Base-by-base conservation (phyloP, 2,113 vertebrate species). In the Axis porcinus region DNA sequence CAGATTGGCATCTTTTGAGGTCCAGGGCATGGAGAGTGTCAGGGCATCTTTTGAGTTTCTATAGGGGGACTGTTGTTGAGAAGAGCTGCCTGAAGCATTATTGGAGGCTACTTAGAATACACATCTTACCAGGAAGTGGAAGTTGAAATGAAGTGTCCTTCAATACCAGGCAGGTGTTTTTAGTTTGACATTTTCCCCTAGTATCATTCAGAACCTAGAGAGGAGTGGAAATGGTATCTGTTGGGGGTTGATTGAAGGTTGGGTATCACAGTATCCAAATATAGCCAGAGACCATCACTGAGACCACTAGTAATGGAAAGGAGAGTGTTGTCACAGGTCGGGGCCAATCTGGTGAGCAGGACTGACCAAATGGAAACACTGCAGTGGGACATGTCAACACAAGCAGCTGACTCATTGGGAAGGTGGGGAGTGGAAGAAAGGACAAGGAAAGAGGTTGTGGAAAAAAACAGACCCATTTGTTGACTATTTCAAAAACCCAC, bases 21-120 rank as follows among this genome's bases (percentile, higher is more conserved):
- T 76, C 15, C 3, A 74, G 28, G 27, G 2, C 52, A 60, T n/a
- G 45, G 86, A 14, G 16, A 36, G 6, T 17, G 23, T 36, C 14
- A 43, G 21, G 3, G n/a, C 30, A 58, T 52, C 6, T 55, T 50
- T 25, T 67, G 54, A 45, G 60, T 30, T 67, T 28, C 9, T 36
- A 23, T 23, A 40, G n/a, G n/a, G 2, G 19, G n/a, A 74, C 67
- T 74, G 9, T 36, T n/a, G 50, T n/a, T 45, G 60, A 57, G 50
- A 83, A 92, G 50, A 96, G 8, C 28, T 97, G 7, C 33, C 83
- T 89, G 28, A 95, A 91, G 40, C 5, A 79, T 83, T 89, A 19
- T 3, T 58, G 30, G 43, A 50, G 43, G 30, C 7, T 14, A 25
- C 5, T 12, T 94, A 47, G 50, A 43, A 60, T 43, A n/a, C 64